Evolutionary conservation across 2,113 vertebrate genomes (phyloP).

Genomic region (Oryzias melastigma): DNA sequence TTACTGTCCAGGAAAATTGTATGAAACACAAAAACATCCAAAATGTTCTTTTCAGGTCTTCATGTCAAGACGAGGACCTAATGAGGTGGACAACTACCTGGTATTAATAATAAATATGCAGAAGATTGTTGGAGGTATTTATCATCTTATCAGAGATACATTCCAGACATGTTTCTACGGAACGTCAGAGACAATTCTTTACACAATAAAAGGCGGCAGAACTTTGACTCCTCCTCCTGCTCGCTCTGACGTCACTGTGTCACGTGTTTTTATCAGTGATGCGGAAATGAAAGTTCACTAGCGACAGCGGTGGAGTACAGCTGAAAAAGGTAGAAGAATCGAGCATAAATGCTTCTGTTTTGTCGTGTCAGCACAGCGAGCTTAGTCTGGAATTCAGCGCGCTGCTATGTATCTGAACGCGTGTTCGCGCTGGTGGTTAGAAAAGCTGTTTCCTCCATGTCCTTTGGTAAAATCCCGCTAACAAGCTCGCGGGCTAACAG

Average conservation of each 20-base stretch:
- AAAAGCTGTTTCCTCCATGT: slow-evolving; percentile 27
- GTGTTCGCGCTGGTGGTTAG: background rate
- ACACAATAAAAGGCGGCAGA: too few relatives aligned
- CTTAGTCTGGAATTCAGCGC: background rate
- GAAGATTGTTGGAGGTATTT: too few relatives aligned
- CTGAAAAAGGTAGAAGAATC: slow-evolving; percentile 66
- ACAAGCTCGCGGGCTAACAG: slow-evolving; percentile 52
- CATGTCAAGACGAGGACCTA: too few relatives aligned
- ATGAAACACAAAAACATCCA: too few relatives aligned
- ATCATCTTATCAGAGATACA: too few relatives aligned
- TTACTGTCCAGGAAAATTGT: too few relatives aligned
- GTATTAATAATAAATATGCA: too few relatives aligned
- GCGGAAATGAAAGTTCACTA: slow-evolving; percentile 78
- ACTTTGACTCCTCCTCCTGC: too few relatives aligned
- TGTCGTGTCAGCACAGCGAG: background rate
- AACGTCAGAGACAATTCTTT: too few relatives aligned
- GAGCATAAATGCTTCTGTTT: background rate
- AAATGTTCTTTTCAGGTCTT: too few relatives aligned
- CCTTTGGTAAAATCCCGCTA: slow-evolving; percentile 34
- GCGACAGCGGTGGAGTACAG: slow-evolving; percentile 57
- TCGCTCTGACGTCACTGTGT: slow-evolving; percentile 7
- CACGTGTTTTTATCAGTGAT: slow-evolving; percentile 71
- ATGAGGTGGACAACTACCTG: too few relatives aligned
- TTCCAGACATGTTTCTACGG: too few relatives aligned
- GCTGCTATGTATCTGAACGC: background rate